phyloP scores from a whole-genome alignment of 2,888 invertebrate genomes.

The Blera fallax region DNA sequence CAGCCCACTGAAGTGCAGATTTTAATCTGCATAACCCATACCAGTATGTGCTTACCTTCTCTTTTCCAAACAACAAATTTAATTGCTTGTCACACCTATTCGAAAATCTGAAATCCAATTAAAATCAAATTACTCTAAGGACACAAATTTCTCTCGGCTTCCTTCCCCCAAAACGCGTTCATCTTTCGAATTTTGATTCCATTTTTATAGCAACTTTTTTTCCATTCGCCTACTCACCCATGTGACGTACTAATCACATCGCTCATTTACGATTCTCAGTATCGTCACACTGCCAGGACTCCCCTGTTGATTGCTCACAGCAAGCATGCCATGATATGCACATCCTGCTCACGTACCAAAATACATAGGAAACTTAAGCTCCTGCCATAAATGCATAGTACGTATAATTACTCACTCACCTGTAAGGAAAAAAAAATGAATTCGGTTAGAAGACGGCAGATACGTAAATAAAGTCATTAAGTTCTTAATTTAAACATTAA shows the following conservation, averaged over 20 bases:
- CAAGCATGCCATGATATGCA: not conserved
- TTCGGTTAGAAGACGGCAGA: not conserved
- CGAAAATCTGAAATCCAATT: not conserved
- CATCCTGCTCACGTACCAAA: not conserved
- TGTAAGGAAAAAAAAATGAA: constrained; percentile 22
- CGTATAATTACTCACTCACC: constrained; percentile 54
- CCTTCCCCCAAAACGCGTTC: too few species aligned
- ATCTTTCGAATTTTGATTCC: not conserved
- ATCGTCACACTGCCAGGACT: not conserved
- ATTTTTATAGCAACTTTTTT: not conserved
- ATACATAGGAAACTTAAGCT: not conserved
- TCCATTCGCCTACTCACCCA: not conserved
- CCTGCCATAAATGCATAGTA: not conserved
- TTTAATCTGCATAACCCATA: too few species aligned
- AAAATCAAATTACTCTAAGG: not conserved
- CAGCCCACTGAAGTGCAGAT: too few species aligned
- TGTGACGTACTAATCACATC: constrained; percentile 11
- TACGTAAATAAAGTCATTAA: constrained; percentile 14
- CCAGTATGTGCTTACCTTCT: too few species aligned
- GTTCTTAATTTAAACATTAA: not conserved
- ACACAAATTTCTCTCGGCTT: not conserved
- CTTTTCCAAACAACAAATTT: not conserved
- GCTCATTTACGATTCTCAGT: constrained; percentile 1
- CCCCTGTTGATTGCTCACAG: not conserved
- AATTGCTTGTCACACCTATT: not conserved